A percentile compares a stretch with the other conserved stretches of the same genome.
Conservation (phyloP, 2,113 vertebrate species). For the Halcyon malimbica region DNA sequence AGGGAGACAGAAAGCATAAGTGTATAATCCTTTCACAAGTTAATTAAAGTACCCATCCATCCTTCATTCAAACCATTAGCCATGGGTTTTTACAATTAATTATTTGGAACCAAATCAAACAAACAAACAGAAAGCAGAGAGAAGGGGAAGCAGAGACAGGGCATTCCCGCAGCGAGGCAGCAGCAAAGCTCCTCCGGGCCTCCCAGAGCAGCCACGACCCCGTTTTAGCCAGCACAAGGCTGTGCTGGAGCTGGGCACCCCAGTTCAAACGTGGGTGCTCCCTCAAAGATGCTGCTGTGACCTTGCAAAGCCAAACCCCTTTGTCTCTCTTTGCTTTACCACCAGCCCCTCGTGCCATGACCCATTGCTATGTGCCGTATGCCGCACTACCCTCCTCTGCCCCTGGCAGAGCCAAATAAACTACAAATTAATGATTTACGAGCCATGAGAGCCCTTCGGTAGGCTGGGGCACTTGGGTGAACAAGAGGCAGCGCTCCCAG, state of each 20-base stretch:
- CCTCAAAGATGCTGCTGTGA: neutral
- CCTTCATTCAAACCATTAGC: slow-evolving; percentile 49
- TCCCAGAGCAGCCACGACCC: neutral
- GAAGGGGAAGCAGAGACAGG: neutral
- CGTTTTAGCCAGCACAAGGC: neutral
- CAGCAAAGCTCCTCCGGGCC: neutral
- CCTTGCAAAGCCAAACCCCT: neutral
- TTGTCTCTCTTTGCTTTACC: neutral
- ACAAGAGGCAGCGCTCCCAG: neutral
- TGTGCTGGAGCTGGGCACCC: neutral
- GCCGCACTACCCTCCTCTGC: neutral
- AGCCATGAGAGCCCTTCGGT: rapidly evolving
- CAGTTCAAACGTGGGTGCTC: rapidly evolving
- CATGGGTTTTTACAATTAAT: slow-evolving; percentile 46
- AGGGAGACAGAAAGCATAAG: neutral
- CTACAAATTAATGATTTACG: neutral
- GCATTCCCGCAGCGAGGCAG: neutral
- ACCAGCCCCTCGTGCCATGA: rapidly evolving
- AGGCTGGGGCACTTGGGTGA: neutral
- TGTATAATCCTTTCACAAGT: slow-evolving; percentile 44
- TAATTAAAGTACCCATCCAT: slow-evolving; percentile 49
- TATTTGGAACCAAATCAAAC: slow-evolving; percentile 62
- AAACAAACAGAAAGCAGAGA: neutral
- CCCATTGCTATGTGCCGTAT: rapidly evolving
- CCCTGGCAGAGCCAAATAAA: neutral